A percentile compares a stretch with the other conserved stretches of the same genome.
Conservation (phyloP, 1,140 invertebrate genomes). For the Solen grandis region DNA sequence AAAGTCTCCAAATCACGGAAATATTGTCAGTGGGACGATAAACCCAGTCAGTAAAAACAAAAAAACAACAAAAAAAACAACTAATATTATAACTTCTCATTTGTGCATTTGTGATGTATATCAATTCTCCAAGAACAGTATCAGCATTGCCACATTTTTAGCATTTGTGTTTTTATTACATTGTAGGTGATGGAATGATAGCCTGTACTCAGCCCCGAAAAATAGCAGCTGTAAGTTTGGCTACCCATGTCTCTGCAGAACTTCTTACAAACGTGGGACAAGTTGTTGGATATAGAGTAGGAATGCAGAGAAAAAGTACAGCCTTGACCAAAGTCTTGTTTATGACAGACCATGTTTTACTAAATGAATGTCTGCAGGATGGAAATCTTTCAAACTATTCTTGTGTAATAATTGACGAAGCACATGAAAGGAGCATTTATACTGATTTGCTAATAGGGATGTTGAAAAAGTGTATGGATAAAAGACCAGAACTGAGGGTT, state of each 20-base stretch:
- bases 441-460: conserved; percentile 95
- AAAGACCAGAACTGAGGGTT: conserved; percentile 70
- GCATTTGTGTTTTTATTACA: not conserved
- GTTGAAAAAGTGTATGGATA: conserved; percentile 83
- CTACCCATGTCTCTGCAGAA: conserved; percentile 75
- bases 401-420: conserved; percentile 96
- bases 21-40: too few relatives aligned
- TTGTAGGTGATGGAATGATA: conserved; percentile 86
- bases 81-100: too few relatives aligned
- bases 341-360: conserved; percentile 98
- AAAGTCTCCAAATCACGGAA: too few relatives aligned
- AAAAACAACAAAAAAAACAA: too few relatives aligned
- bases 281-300: conserved; percentile 82
- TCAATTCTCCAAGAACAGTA: not conserved
- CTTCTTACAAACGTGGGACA: conserved; percentile 69
- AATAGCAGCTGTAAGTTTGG: conserved; percentile 77
- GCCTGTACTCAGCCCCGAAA: conserved; percentile 83
- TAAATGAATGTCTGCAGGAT: conserved; percentile 95
- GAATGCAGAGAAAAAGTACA: conserved; percentile 87
- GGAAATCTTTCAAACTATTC: conserved; percentile 84
- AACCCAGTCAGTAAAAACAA: too few relatives aligned
- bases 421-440: conserved; percentile 97
- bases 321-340: conserved; percentile 91
- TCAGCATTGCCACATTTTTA: not conserved
- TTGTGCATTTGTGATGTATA: too few relatives aligned